Evolutionary conservation across 2,888 invertebrate genomes (phyloP).

Genomic region (Zaprionus bogoriensis): DNA sequence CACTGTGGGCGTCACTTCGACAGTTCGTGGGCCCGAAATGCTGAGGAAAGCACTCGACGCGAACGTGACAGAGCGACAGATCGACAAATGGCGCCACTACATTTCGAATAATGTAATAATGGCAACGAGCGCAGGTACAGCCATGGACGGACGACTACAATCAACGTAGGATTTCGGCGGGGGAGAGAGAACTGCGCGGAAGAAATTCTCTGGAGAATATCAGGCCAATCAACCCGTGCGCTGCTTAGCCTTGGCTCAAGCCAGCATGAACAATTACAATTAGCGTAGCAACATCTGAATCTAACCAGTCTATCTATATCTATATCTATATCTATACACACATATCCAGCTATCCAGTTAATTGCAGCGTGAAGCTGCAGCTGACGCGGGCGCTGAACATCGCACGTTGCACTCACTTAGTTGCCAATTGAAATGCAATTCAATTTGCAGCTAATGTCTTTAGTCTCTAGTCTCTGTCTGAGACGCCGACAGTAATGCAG

Average conservation of each 20-base stretch:
- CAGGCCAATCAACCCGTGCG: neutral
- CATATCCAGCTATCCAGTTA: constrained; percentile 35
- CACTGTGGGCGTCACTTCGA: constrained; percentile 33
- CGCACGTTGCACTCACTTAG: constrained; percentile 32
- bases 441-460: constrained; percentile 33
- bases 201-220: neutral
- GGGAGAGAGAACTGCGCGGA: too few species aligned
- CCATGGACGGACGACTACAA: neutral
- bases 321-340: neutral
- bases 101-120: neutral
- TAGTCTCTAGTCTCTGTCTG: too few species aligned
- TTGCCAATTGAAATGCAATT: constrained; percentile 22
- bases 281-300: neutral
- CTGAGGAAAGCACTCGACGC: constrained; percentile 50
- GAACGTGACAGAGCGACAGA: constrained; percentile 11
- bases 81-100: too few species aligned
- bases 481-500: neutral
- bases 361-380: constrained; percentile 60
- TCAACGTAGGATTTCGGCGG: neutral
- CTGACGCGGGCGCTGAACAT: too few species aligned
- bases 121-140: neutral
- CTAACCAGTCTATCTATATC: neutral
- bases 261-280: neutral
- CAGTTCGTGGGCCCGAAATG: constrained; percentile 47
- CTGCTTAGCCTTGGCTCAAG: neutral